Evolutionary conservation across 1,140 invertebrate genomes (phyloP), one percentile per base, ranked within the genome.

Genomic region (Elysia chlorotica): DNA sequence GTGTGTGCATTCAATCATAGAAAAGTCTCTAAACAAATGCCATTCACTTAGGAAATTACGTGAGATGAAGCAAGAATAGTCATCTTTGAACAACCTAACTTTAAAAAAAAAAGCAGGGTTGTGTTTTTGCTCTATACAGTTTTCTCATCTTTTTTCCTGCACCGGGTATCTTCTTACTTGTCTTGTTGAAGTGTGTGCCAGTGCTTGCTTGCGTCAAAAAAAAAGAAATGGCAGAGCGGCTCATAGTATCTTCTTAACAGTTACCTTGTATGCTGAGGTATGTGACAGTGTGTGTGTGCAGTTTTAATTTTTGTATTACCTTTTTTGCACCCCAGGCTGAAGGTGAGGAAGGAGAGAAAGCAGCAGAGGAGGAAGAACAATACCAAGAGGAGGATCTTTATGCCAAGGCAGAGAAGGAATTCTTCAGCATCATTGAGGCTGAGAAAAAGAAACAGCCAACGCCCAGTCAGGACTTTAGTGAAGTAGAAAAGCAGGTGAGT

Each of bases 381-480:
- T 54, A 33, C 31, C 73, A 78, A 19, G 79, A 81, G 38, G 82
- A 83, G 53, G 76, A 84, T 65, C 68, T 82, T 25, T 80, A 82
- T 61, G 71, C 38, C 2, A 83, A 80, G 61, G 82, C 82, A 3
- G 80, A 84, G 74, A 76, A 78, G 28, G 79, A 84, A 54, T 83
- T 84, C 66, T 82, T 73, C 33, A 63, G 57, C 54, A 81, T 83
- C 41, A 81, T 84, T 74, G 76, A 78, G 25, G 57, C 75, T 54
- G 83, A 84, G 65, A 84, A 82, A 77, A 84, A 84, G 65, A 80
- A 80, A 63, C 73, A 78, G 36, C 37, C 61, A 35, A 78, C 69
- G 30, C 71, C 74, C 21, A 35, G 35, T n/a, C 71, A 65, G 25
- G 74, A 78, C 17, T 67, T 75, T 68, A 71, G 33, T 28, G 68